Evolutionary conservation across 2,797 vertebrate species (phyloP), one percentile per base, ranked within the genome.

Genomic region (Myotis pilosus): DNA sequence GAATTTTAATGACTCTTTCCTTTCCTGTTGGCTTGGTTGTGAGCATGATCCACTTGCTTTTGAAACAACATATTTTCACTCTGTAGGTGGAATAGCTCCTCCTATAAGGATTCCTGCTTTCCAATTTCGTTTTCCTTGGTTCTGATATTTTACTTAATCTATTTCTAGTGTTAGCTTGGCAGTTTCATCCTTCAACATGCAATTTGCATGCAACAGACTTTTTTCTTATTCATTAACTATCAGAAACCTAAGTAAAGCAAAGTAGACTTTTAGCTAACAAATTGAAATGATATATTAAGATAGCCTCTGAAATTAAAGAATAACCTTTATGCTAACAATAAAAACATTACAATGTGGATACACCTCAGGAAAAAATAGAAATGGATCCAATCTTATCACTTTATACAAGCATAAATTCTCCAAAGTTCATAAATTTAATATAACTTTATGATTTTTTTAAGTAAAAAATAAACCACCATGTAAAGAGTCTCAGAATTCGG

Each of bases 11-110:
- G 30, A 99, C 99, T 0, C 72, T 98, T 99, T 93, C 99, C 99
- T 97, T 99, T 99, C 60, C 98, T 98, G 6, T 98, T 98, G 0
- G 98, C 99, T 97, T 98, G 99, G 97, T 98, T 99, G 86, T 99
- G 98, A 25, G 98, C 95, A 94, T 99, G 99, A 95, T 99, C 99
- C 10, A 99, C 96, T 44, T 99, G 99, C 92, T 99, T 99, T 33
- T 98, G 98, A 38, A 99, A 98, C 87, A 99, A 95, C 95, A 98
- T 97, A 33, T 98, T 44, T 44, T 44, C 41, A 44, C 41, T 10
- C 41, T 44, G 41, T 44, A 44, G 41, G 41, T 44, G 9, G 19
- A 98, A 99, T 66, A 99, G 94, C 69, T 99, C 98, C 92, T 99
- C 99, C 96, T 99, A 98, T 83, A 99, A 91, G 17, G 99, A 98